Evolutionary conservation across 2,113 vertebrate genomes (phyloP), one percentile per base, ranked within the genome.

Genomic region (Phainopepla nitens): DNA sequence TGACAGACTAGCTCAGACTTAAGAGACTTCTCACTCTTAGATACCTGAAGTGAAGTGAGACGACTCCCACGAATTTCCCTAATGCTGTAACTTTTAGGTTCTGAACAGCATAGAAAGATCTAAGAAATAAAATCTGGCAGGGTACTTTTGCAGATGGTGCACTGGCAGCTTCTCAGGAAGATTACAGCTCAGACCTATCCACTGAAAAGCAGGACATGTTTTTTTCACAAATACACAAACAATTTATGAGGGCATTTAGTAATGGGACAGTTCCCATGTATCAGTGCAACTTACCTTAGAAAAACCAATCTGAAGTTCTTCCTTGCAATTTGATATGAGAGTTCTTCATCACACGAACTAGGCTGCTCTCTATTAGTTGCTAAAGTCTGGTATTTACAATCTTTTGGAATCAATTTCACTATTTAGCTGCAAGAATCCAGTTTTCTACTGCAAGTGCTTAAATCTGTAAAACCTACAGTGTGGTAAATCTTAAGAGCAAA

Each of bases 241-340:
- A 53, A 72, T 62, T 92, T 70, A 82, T 44, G 86, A 68, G 33
- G 20, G 61, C 81, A 73, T 89, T 96, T 39, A 92, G 49, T 39
- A 96, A 81, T 4, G 9, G 60, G 50, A 60, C 77, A 62, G 39
- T 31, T 45, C 28, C 54, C 68, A 87, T 13, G 5, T 15, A 51
- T 60, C 50, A 81, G 77, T 47, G 57, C 35, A 86, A 96, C 96
- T 97, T 96, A 97, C 97, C 97, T 97, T 73, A 76, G 2, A 11
- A 82, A 87, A 6, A 62, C 35, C 50, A 79, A 79, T n/a, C 29
- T 77, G 66, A 88, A 92, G 50, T 21, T 85, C 68, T 90, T 96
- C 79, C 22, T 85, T 77, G 75, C 78, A 68, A 39, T 69, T 86
- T 83, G 65, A 20, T 61, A 70, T 10, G 60, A 61, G 7, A 81